Conservation (phyloP, 2,888 invertebrate species). For the Acronicta alni region DNA sequence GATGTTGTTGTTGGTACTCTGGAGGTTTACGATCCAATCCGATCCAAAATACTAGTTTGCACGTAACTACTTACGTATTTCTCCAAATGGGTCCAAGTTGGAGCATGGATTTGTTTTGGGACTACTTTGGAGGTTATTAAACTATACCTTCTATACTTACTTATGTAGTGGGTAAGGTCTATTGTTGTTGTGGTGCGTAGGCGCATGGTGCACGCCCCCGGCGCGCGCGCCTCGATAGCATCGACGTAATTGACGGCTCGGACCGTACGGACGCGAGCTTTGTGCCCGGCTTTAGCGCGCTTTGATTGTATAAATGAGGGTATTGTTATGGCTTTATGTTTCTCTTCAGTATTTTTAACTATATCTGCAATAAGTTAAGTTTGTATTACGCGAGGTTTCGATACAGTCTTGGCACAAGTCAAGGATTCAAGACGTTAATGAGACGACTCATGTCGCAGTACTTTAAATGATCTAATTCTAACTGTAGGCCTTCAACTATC, state of each 20-base stretch:
- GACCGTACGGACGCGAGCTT: conserved; percentile 28
- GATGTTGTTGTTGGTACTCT: too few species aligned
- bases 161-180: conserved; percentile 4
- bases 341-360: not conserved
- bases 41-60: too few species aligned
- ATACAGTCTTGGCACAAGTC: not conserved
- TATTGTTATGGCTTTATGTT: conserved; percentile 10
- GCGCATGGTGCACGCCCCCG: conserved; percentile 39
- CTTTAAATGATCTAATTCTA: too few species aligned
- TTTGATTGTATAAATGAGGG: conserved; percentile 27
- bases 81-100: too few species aligned
- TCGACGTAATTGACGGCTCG: conserved; percentile 48
- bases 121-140: too few species aligned
- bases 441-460: too few species aligned
- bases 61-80: too few species aligned
- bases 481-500: too few species aligned
- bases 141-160: conserved; percentile 24
- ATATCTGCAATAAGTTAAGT: not conserved
- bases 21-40: too few species aligned
- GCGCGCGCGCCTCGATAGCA: conserved; percentile 37
- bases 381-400: not conserved
- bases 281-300: conserved; percentile 15
- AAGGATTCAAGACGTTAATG: too few species aligned
- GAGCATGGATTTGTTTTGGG: too few species aligned
- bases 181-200: conserved; percentile 49